Conservation (phyloP, 1,140 invertebrate species). For the Drosophila mayri region DNA sequence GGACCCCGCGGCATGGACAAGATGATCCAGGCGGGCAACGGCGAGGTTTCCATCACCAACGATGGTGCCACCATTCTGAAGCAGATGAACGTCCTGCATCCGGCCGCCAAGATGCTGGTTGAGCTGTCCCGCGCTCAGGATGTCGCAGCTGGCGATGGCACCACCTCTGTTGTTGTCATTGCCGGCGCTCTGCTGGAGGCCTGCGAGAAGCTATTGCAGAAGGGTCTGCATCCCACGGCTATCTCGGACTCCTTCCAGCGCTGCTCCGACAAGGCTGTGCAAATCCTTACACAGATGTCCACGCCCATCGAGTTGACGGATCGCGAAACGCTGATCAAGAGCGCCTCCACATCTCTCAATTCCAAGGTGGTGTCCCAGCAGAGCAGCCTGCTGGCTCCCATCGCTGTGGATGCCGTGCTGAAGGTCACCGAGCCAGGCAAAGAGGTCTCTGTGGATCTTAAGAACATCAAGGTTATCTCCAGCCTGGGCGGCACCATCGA, state of each 20-base stretch:
- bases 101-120: constrained; percentile 99
- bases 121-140: constrained; percentile 99
- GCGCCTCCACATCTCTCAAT: constrained; percentile 98
- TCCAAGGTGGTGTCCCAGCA: constrained; percentile 99
- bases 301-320: constrained; percentile 95
- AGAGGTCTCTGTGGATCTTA: constrained; percentile 88
- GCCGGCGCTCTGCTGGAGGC: constrained; percentile 98
- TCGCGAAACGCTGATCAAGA: constrained; percentile 95
- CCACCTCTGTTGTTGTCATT: constrained; percentile 98
- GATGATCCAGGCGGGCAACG: constrained; percentile 99
- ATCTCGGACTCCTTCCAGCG: constrained; percentile 99
- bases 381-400: constrained; percentile 96
- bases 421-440: constrained; percentile 90
- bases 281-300: constrained; percentile 95
- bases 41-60: constrained; percentile 99
- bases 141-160: constrained; percentile 99
- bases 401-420: constrained; percentile 98
- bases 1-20: constrained; percentile 99
- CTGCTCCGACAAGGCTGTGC: constrained; percentile 93
- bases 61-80: constrained; percentile 99
- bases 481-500: constrained; percentile 99
- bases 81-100: constrained; percentile 99
- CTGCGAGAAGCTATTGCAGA: constrained; percentile 95
- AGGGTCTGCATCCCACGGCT: constrained; percentile 98
- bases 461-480: constrained; percentile 98